Evolutionary conservation across 2,888 invertebrate genomes (phyloP), one percentile per base, ranked within the genome.

Genomic region (Pseudococcus longispinus): DNA sequence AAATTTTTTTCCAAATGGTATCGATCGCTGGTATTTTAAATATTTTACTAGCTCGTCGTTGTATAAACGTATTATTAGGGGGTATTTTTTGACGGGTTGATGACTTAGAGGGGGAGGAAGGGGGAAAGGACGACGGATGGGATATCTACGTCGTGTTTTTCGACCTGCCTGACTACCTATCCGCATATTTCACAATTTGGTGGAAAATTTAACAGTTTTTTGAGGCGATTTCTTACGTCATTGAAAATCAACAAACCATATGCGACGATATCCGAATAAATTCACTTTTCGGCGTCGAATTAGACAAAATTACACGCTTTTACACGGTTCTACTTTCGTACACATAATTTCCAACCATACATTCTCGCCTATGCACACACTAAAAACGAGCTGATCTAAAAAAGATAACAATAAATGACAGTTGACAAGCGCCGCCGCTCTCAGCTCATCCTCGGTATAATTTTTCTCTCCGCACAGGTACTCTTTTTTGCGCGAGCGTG

Each of bases 261-360:
- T 46, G 13, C 13, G 8, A 0, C 8, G 44, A 15, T 8, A 8
- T 9, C 13, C 37, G 37, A 4, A n/a, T 55, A 55, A n/a, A 18
- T 20, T 55, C 8, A 3, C 2, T 23, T 60, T 60, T 60, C 11
- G 60, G 60, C 42, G 15, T 29, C 70, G 77, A 80, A 80, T 80
- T 42, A 80, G 20, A n/a, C 37, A 80, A 80, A 80, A 80, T 80
- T 80, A 80, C 77, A 80, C 77, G 32, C 77, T 80, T 80, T 42
- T 80, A 37, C 29, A 29, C 70, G 29, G 20, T 42, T 42, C 77
- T 80, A 80, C 77, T 80, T 80, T 80, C 77, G 20, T 42, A 42
- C n/a, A 42, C 37, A 42, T 20, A 42, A 42, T 80, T 70, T 29
- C 32, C 29, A 70, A 70, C 29, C 29, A 37, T 37, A 18, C 9